phyloP scores from a whole-genome alignment of 2,113 vertebrate species.

The Pao palembangensis region DNA sequence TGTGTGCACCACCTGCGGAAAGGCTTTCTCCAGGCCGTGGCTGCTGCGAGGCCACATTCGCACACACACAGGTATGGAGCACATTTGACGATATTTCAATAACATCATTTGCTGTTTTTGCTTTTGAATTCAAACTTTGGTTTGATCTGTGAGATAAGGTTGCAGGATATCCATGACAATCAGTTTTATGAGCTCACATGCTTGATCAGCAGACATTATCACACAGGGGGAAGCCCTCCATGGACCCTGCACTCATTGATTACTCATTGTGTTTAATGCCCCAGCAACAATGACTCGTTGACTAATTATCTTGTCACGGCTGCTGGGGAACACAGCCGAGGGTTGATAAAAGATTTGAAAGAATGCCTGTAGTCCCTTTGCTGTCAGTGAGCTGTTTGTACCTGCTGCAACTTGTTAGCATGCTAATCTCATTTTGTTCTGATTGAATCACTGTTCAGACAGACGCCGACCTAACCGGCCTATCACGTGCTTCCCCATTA shows the following conservation, averaged over 20 bases:
- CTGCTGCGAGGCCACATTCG: conserved; percentile 92
- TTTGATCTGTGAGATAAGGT: too few relatives aligned
- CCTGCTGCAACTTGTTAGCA: conserved; percentile 61
- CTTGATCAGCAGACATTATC: conserved; percentile 42
- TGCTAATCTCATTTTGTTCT: conserved; percentile 65
- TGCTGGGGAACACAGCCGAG: conserved; percentile 25
- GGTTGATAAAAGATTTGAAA: conserved; percentile 53
- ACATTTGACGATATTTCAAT: not conserved
- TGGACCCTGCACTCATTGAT: conserved; percentile 66
- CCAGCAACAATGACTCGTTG: conserved; percentile 48
- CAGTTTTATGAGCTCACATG: conserved; percentile 36
- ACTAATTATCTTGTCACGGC: conserved; percentile 60
- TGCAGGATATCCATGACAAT: conserved; percentile 18
- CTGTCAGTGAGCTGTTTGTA: conserved; percentile 53
- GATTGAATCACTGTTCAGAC: conserved; percentile 71
- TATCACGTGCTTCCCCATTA: conserved; percentile 52
- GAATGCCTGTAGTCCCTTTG: conserved; percentile 35
- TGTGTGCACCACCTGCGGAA: conserved; percentile 89
- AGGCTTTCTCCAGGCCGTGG: conserved; percentile 94
- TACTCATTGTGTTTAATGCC: conserved; percentile 60
- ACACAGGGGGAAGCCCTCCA: conserved; percentile 41
- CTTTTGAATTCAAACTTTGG: too few relatives aligned
- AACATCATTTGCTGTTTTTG: too few relatives aligned
- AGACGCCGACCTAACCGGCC: conserved; percentile 41
- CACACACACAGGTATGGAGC: conserved; percentile 80